Percentiles rank a stretch among this genome's conserved stretches.
Evolutionary conservation across 2,888 invertebrate species (phyloP).

Genomic region (Allophyes oxyacanthae): DNA sequence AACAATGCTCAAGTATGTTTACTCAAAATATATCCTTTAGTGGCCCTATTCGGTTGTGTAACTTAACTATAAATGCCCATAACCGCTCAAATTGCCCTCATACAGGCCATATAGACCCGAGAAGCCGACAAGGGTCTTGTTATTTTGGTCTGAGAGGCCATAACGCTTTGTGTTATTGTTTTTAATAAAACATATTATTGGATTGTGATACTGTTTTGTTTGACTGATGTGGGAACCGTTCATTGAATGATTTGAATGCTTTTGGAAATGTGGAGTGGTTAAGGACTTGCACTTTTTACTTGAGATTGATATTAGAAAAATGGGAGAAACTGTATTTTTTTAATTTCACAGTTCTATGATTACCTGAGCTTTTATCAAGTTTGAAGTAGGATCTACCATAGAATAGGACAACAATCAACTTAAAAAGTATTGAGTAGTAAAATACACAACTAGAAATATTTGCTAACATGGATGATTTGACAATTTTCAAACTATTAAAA

Average conservation of each 20-base stretch:
- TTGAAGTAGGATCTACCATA: too few species aligned
- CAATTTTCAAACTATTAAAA: constrained; percentile 64
- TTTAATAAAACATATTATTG: constrained; percentile 76
- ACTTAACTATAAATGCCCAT: constrained; percentile 73
- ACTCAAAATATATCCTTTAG: constrained; percentile 83
- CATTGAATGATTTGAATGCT: constrained; percentile 8
- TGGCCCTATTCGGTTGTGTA: constrained; percentile 72
- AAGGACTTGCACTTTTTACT: neutral
- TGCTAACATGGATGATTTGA: constrained; percentile 61
- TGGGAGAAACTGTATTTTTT: too few species aligned
- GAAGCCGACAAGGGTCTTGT: constrained; percentile 72
- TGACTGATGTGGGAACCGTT: constrained; percentile 83
- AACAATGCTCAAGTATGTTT: constrained; percentile 83
- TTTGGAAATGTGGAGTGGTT: constrained; percentile 11
- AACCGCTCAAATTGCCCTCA: constrained; percentile 76
- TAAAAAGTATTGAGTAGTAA: too few species aligned
- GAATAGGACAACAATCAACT: too few species aligned
- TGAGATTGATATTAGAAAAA: neutral
- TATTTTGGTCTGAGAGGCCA: constrained; percentile 61
- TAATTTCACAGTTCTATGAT: too few species aligned
- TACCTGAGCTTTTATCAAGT: too few species aligned
- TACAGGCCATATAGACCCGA: constrained; percentile 60
- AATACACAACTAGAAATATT: constrained; percentile 20
- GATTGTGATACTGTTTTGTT: constrained; percentile 65
- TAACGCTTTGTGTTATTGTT: constrained; percentile 77